phyloP scores from a whole-genome alignment of 2,113 vertebrate species.

The Tragelaphus scriptus region DNA sequence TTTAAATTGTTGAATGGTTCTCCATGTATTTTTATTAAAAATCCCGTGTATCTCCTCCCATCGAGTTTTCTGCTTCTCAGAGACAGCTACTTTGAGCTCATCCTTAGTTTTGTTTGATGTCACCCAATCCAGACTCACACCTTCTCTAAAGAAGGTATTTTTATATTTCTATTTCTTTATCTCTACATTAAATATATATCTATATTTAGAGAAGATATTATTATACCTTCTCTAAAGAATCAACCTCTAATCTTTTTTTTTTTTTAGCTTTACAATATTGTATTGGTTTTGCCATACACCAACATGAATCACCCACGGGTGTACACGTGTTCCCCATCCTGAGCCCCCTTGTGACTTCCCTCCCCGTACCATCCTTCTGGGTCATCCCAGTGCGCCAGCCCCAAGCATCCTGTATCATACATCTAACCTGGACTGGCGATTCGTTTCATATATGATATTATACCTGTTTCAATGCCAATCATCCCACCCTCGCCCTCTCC shows the following conservation, averaged over 20 bases:
- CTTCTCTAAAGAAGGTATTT: neutral
- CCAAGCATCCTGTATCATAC: no score
- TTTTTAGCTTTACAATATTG: no score
- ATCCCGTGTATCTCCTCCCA: fast-evolving
- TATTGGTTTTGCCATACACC: no score
- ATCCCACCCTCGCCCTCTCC: no score
- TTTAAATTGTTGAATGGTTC: neutral
- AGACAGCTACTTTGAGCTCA: neutral
- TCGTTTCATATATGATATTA: no score
- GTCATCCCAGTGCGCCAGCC: no score
- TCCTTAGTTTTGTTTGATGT: neutral
- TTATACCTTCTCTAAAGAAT: neutral
- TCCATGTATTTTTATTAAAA: neutral
- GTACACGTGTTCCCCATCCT: no score
- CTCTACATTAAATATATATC: neutral
- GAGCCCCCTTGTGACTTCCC: no score
- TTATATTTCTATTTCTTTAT: neutral
- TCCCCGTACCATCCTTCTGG: no score
- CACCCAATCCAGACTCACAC: neutral
- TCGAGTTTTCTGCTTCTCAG: constrained; percentile 19
- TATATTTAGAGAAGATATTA: neutral
- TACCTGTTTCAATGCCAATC: no score
- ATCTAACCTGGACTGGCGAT: no score
- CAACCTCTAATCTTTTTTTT: neutral
- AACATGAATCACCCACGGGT: fast-evolving